Base-by-base conservation (phyloP, 2,888 invertebrate species). In the Labia minor region DNA sequence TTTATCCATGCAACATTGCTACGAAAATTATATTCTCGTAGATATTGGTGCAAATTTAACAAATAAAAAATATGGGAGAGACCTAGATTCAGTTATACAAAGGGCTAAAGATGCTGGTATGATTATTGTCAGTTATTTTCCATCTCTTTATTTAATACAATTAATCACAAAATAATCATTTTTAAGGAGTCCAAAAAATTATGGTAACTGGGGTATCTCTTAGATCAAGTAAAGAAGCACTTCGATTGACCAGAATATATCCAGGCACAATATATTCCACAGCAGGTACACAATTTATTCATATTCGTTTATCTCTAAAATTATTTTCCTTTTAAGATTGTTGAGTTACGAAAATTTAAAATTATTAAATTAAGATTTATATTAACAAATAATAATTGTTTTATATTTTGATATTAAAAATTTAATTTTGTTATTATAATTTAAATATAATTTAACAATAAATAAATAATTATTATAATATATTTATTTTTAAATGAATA, bases 41-140 rank as follows among this genome's bases (percentile, higher is more conserved):
- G 95, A 95, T 80, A 88, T 92, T 72, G 94, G 94, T 73, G 93
- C 94, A 69, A 95, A 95, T 85, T 82, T 95, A 75, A 94, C 92
- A 21, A 94, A 94, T 80, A 93, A 93, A 79, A 95, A 95, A 79
- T 95, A 91, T 79, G 86, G 87, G 77, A 86, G 92, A 78, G 95
- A 95, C 82, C 83, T 95, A 76, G 94, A 95, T 80, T 88, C 90
- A 69, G 94, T 95, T 8, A 83, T 95, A 70, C 89, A 92, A 80
- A 84, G 95, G 80, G 93, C 94, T 72, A 91, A 91, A 83, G 93
- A 94, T 83, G 87, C 94, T 79, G 94, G 92, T 90, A 80, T 74
- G 73, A 70, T n/a, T n/a, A n/a, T n/a, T 62, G 62, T n/a, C 49
- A 21, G 63, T 19, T 67, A 21, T 10, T 18, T 49, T 37, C 11